Percentiles rank a stretch among this genome's conserved stretches.
Conservation (phyloP, 2,888 invertebrate genomes). For the Luperina testacea region DNA sequence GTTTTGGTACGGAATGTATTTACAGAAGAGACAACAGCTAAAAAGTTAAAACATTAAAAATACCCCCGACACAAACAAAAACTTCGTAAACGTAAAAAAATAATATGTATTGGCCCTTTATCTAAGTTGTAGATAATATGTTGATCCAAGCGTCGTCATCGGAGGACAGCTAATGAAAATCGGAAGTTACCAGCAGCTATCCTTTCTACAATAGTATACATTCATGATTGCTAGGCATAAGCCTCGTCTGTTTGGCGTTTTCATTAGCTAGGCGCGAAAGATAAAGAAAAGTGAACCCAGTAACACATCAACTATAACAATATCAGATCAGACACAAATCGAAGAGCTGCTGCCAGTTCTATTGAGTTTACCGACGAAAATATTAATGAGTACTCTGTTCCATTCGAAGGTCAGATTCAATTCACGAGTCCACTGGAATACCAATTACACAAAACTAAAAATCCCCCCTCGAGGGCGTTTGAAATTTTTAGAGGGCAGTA, state of each 20-base stretch:
- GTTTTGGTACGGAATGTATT: background rate
- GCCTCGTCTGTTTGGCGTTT: no score
- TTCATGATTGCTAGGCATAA: no score
- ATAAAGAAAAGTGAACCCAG: background rate
- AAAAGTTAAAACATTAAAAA: background rate
- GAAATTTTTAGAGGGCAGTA: background rate
- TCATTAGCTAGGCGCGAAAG: background rate
- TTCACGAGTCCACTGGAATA: background rate
- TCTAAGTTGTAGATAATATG: no score
- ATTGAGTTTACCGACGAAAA: background rate
- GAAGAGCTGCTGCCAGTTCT: constrained; percentile 1
- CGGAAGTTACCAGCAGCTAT: no score
- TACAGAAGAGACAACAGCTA: background rate
- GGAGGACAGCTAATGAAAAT: no score
- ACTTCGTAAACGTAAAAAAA: no score
- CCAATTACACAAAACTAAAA: background rate
- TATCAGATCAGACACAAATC: background rate
- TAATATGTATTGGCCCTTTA: no score
- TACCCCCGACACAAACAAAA: no score
- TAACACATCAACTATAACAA: background rate
- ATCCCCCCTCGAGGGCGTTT: background rate
- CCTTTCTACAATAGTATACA: no score
- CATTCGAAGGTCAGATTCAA: no score
- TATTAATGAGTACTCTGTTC: background rate
- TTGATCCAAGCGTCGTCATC: no score